Percentiles rank a stretch among this genome's conserved stretches.
Conservation (phyloP, 2,888 invertebrate genomes). For the Fragum sueziense region DNA sequence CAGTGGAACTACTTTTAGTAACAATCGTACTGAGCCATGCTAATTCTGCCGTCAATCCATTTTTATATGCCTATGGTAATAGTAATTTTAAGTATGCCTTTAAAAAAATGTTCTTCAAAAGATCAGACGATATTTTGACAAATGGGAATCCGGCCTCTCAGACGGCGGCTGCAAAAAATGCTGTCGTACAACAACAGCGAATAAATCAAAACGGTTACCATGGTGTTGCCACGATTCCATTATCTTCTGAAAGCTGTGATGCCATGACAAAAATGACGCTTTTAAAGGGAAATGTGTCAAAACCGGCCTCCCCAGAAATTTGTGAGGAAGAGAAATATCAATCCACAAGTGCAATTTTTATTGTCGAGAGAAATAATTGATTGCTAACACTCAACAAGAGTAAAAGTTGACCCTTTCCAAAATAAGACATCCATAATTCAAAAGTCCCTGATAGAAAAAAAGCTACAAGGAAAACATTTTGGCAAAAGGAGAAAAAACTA, state of each 20-base stretch:
- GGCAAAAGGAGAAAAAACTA: too few relatives aligned
- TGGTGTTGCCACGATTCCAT: slow-evolving; percentile 7
- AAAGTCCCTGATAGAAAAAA: too few relatives aligned
- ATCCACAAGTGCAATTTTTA: slow-evolving; percentile 34
- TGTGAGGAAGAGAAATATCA: slow-evolving; percentile 7
- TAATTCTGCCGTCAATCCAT: slow-evolving; percentile 80
- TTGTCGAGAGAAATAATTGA: slow-evolving; percentile 16
- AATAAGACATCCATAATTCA: too few relatives aligned
- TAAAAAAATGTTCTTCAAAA: slow-evolving; percentile 66
- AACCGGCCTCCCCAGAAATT: slow-evolving; percentile 6
- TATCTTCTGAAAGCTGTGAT: not conserved
- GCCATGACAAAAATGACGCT: slow-evolving; percentile 13
- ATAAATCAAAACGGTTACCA: slow-evolving; percentile 22
- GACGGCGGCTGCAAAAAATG: slow-evolving; percentile 1
- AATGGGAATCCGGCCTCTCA: slow-evolving; percentile 23
- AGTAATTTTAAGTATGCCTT: slow-evolving; percentile 75
- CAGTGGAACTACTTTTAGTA: slow-evolving; percentile 64
- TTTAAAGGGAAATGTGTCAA: not conserved
- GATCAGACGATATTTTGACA: slow-evolving; percentile 22
- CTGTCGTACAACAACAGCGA: not conserved
- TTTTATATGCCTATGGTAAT: slow-evolving; percentile 79
- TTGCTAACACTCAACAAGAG: too few relatives aligned
- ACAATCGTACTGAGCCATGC: slow-evolving; percentile 80
- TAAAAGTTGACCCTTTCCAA: too few relatives aligned
- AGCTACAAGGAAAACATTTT: too few relatives aligned